These are phyloP conservation scores for Dione vanillae DNA, from an alignment of 2,888 invertebrate genomes.

Conservation along the genomic window DNA sequence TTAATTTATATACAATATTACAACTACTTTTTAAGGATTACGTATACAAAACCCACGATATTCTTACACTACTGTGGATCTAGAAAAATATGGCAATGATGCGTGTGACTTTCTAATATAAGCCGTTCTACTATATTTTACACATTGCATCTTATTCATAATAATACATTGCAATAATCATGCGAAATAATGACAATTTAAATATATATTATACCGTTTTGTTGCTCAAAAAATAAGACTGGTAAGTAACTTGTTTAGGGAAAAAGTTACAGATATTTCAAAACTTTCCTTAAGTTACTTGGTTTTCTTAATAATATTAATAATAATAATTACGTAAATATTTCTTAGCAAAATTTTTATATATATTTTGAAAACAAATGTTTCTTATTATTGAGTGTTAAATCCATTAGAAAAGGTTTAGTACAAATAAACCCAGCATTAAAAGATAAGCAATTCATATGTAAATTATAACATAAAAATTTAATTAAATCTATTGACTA, in stretches of 20 bases:
- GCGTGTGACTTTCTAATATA: slow-evolving; percentile 53
- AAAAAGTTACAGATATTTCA: background rate
- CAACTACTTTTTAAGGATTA: slow-evolving; percentile 20
- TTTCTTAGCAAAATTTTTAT: background rate
- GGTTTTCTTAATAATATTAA: background rate
- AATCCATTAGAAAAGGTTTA: background rate
- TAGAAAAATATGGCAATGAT: slow-evolving; percentile 69
- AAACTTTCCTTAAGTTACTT: background rate
- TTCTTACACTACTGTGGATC: slow-evolving; percentile 43
- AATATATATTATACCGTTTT: background rate
- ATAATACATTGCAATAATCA: slow-evolving; percentile 30
- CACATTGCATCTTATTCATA: slow-evolving; percentile 28
- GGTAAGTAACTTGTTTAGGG: background rate
- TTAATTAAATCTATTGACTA: slow-evolving; percentile 38
- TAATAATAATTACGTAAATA: background rate
- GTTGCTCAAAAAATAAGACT: background rate
- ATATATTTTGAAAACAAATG: background rate
- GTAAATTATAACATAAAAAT: background rate
- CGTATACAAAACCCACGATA: slow-evolving; percentile 20
- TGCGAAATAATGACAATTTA: slow-evolving; percentile 11
- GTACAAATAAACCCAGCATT: background rate
- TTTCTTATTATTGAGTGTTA: background rate
- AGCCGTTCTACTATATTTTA: slow-evolving; percentile 53
- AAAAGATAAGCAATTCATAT: slow-evolving; percentile 12
- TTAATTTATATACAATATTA: slow-evolving; percentile 24